Conservation (phyloP, 35 echinoderm and acorn worm genomes). For the Amphiura filiformis region DNA sequence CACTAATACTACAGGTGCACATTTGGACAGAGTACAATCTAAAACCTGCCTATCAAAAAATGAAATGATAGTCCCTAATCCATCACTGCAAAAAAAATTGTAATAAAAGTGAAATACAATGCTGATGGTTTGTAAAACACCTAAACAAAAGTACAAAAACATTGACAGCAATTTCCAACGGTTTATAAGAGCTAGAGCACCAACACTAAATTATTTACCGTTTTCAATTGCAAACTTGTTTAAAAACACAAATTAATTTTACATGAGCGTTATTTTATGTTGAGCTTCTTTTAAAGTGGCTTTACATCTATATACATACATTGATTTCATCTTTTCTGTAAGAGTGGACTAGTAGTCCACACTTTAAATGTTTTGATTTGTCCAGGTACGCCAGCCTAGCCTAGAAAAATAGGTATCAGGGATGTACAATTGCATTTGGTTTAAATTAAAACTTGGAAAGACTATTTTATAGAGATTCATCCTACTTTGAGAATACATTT, state of each 20-base stretch:
- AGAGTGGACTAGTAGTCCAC: background rate
- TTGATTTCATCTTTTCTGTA: background rate
- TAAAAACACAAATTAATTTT: background rate
- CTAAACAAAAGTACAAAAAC: constrained; percentile 12
- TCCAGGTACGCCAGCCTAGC: background rate
- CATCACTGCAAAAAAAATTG: background rate
- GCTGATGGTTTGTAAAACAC: constrained; percentile 2
- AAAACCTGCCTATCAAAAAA: background rate
- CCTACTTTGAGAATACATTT: background rate
- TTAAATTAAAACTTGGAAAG: constrained; percentile 8
- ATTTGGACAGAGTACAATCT: background rate
- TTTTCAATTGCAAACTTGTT: background rate
- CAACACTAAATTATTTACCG: background rate
- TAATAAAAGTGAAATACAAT: background rate
- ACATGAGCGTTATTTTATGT: background rate
- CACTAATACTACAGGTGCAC: background rate
- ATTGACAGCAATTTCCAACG: background rate
- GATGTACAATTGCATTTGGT: background rate
- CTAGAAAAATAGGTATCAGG: background rate
- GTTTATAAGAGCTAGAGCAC: background rate
- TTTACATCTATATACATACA: background rate
- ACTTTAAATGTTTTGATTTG: background rate
- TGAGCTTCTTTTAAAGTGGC: constrained; percentile 1
- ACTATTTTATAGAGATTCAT: background rate
- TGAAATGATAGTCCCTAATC: background rate